Evolutionary conservation across 2,888 invertebrate genomes (phyloP), one percentile per base, ranked within the genome.

Genomic region (Oxyscelio sp.): DNA sequence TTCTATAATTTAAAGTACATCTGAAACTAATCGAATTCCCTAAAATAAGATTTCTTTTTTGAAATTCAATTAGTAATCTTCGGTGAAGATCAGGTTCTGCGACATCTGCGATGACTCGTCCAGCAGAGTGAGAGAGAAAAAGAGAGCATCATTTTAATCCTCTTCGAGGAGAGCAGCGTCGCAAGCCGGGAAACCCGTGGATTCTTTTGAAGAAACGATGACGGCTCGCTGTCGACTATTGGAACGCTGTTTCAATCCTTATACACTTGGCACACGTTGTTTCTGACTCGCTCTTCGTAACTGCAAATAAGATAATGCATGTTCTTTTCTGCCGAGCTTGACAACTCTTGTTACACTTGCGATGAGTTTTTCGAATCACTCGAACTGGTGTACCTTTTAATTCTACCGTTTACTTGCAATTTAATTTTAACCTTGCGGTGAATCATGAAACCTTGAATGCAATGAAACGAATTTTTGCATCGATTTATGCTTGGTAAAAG

Each of bases 271-370:
- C 85, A 83, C 85, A 81, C 83, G 85, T 66, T 87, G 87, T 63
- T 82, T 85, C 83, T 85, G 84, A 71, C 83, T 87, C 83, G 85
- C 80, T 84, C 84, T 83, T 87, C 79, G 83, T 78, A 87, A 80
- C 87, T 87, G 87, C 63, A 87, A 87, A 84, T 79, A 87, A 87
- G 80, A 87, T 78, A 86, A 84, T 80, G 82, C 85, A 86, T 83
- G 70, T 65, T 83, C 77, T 75, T 83, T 85, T 81, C 78, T 81
- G 68, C 68, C 73, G 74, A 54, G 63, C 75, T 71, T 78, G 54
- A 74, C 45, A 71, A 56, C 61, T 71, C 73, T 19, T 22, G 63
- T 71, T 48, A 56, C 63, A 66, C 68, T 73, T 50, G 27, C 52
- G 48, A 70, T 52, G 31, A 52, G 9, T 45, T 38, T 80, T 66